Conservation (phyloP, 2,888 invertebrate species). For the Coleophora deauratella region DNA sequence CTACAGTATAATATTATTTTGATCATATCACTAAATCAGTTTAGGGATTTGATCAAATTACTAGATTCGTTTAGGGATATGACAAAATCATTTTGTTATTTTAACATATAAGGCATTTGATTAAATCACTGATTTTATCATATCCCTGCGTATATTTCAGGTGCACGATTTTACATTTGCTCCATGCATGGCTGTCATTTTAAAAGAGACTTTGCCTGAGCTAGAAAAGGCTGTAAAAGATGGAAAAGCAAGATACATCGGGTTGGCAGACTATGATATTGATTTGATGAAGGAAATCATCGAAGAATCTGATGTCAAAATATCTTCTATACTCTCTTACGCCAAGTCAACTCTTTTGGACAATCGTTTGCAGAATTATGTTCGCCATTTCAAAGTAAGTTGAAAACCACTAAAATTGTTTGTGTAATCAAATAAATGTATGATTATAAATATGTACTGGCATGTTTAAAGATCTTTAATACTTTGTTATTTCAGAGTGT, state of each 20-base stretch:
- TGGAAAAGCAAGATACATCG: conserved; percentile 85
- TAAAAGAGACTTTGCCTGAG: conserved; percentile 90
- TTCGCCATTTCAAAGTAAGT: conserved; percentile 83
- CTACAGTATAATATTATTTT: too few species aligned
- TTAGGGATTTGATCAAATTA: too few species aligned
- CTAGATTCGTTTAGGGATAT: too few species aligned
- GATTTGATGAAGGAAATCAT: conserved; percentile 83
- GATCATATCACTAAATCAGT: too few species aligned
- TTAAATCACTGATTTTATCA: too few species aligned
- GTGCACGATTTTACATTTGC: conserved; percentile 96
- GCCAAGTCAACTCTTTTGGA: conserved; percentile 87
- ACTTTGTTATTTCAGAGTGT: conserved; percentile 76
- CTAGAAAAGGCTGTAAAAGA: conserved; percentile 82
- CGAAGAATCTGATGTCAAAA: conserved; percentile 76
- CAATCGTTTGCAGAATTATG: conserved; percentile 80
- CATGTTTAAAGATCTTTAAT: too few species aligned
- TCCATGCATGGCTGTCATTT: conserved; percentile 79
- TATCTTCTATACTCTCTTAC: conserved; percentile 85
- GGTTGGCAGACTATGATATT: conserved; percentile 90
- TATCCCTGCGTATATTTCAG: too few species aligned
- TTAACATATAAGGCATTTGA: too few species aligned
- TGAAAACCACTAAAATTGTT: too few species aligned
- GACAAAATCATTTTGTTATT: too few species aligned
- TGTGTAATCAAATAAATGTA: too few species aligned
- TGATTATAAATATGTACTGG: too few species aligned